Conservation (phyloP, 2,888 invertebrate genomes). For the Abrostola triplasia region DNA sequence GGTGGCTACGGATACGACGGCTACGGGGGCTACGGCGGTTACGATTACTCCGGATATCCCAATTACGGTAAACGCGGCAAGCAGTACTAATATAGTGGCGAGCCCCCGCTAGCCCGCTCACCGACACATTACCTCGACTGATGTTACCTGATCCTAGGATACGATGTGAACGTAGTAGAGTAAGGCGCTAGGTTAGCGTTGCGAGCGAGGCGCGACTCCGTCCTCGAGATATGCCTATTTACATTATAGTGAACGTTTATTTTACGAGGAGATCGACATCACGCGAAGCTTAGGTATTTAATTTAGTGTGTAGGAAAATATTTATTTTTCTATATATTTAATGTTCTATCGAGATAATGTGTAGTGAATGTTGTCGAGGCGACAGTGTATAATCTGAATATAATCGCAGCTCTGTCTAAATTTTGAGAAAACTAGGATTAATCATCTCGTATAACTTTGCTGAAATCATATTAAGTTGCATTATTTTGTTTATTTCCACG, state of each 20-base stretch:
- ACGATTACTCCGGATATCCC: slow-evolving; percentile 94
- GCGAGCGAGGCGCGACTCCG: slow-evolving; percentile 83
- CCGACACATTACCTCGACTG: slow-evolving; percentile 88
- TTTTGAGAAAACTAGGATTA: slow-evolving; percentile 72
- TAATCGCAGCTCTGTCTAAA: slow-evolving; percentile 61
- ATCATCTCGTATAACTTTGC: slow-evolving; percentile 76
- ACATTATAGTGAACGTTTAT: slow-evolving; percentile 80
- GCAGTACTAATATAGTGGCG: slow-evolving; percentile 82
- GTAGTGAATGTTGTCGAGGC: slow-evolving; percentile 87
- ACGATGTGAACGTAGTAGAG: slow-evolving; percentile 82
- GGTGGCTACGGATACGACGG: slow-evolving; percentile 93
- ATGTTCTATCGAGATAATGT: slow-evolving; percentile 88
- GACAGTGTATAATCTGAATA: slow-evolving; percentile 78
- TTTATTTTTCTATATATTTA: slow-evolving; percentile 88
- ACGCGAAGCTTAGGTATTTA: slow-evolving; percentile 87
- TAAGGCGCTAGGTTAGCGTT: slow-evolving; percentile 80
- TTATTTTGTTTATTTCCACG: slow-evolving; percentile 63
- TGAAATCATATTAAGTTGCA: slow-evolving; percentile 74
- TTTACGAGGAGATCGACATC: slow-evolving; percentile 83
- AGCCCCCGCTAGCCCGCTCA: slow-evolving; percentile 80
- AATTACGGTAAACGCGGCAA: slow-evolving; percentile 93
- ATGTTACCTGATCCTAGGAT: slow-evolving; percentile 87
- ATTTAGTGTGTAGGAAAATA: slow-evolving; percentile 88
- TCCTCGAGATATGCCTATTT: slow-evolving; percentile 84
- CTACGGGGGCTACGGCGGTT: slow-evolving; percentile 93